Conservation (phyloP, 2,888 invertebrate species). For the Volucella bombylans region DNA sequence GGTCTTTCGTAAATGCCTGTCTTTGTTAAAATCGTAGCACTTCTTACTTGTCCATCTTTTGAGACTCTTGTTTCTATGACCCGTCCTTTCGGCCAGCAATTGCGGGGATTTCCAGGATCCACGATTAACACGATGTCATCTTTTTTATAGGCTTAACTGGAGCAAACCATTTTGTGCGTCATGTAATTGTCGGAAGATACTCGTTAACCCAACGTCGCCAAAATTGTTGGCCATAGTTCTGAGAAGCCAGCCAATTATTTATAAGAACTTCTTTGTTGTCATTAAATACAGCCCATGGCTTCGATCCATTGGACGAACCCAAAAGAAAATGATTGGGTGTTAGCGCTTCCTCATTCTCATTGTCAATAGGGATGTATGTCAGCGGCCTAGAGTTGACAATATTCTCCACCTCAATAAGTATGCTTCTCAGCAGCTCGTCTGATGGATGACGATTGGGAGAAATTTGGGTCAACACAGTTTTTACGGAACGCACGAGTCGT, state of each 20-base stretch:
- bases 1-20: conserved; percentile 43
- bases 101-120: conserved; percentile 40
- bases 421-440: conserved; percentile 53
- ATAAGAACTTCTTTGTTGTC: conserved; percentile 13
- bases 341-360: conserved; percentile 45
- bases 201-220: conserved; percentile 59
- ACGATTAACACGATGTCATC: conserved; percentile 63
- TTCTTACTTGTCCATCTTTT: conserved; percentile 43
- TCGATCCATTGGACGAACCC: conserved; percentile 30
- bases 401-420: conserved; percentile 42
- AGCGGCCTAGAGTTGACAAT: conserved; percentile 51
- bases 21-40: conserved; percentile 36
- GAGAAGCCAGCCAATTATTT: conserved; percentile 47
- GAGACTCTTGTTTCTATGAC: conserved; percentile 8
- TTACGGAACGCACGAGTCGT: too few relatives aligned
- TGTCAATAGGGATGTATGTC: conserved; percentile 51
- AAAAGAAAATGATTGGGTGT: conserved; percentile 63
- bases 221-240: conserved; percentile 45
- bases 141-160: conserved; percentile 44
- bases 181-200: conserved; percentile 59
- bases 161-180: conserved; percentile 65
- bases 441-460: too few relatives aligned
- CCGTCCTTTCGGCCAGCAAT: conserved; percentile 61
- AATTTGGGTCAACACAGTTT: too few relatives aligned
- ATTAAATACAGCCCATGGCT: neutral